Percentiles rank a stretch among this genome's conserved stretches.
These are phyloP conservation scores for Ephialtes manifestator DNA, from an alignment of 2,888 invertebrate species.

Conservation along the genomic window DNA sequence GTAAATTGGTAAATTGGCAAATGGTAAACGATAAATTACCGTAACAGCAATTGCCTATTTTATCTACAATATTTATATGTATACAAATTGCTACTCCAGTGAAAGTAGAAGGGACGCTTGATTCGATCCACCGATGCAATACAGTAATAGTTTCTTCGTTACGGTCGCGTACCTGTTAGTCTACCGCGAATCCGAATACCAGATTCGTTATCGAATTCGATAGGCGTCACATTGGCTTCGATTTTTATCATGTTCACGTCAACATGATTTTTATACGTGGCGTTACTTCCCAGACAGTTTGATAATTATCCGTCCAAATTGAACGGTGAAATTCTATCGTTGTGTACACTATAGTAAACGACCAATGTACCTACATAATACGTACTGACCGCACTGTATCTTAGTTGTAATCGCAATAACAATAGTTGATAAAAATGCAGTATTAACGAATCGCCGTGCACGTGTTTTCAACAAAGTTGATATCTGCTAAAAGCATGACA, in stretches of 20 bases:
- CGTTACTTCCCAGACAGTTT: background rate
- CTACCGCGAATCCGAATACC: background rate
- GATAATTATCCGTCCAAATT: conserved; percentile 6
- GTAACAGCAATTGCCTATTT: background rate
- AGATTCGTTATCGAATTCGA: background rate
- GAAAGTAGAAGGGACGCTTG: background rate
- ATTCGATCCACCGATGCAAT: background rate
- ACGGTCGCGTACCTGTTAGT: background rate
- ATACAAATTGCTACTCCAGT: background rate
- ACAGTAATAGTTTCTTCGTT: background rate
- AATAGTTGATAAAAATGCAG: conserved; percentile 29
- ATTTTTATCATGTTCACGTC: conserved; percentile 13
- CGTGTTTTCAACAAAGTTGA: background rate
- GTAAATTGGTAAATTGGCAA: background rate
- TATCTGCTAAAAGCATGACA: background rate
- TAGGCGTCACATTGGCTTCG: background rate
- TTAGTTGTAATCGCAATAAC: conserved; percentile 18
- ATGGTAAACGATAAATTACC: background rate
- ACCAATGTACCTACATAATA: background rate
- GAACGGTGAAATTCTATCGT: background rate
- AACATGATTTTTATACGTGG: conserved; percentile 3
- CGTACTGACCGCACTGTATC: conserved; percentile 10
- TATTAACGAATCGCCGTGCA: conserved; percentile 20
- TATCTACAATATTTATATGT: background rate
- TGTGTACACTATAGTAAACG: background rate